These are phyloP conservation scores for Papilio protenor DNA, from an alignment of 2,888 invertebrate genomes.

Conservation along the genomic window DNA sequence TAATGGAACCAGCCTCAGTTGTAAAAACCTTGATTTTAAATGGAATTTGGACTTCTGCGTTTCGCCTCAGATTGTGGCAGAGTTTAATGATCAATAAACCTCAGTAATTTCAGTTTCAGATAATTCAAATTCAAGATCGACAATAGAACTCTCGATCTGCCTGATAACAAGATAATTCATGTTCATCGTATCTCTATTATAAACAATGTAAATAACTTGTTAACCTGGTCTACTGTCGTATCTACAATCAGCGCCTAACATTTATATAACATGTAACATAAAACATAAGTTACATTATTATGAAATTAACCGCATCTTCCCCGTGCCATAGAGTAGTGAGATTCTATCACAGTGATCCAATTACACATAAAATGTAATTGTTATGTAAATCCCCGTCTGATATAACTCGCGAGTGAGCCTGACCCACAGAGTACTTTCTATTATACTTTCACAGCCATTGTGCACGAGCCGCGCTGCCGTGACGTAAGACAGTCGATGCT, in stretches of 20 bases:
- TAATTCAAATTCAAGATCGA: no score
- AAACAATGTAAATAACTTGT: no score
- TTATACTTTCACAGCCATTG: slow-evolving; percentile 81
- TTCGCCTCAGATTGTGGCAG: no score
- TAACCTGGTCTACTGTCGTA: no score
- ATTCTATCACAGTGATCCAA: slow-evolving; percentile 72
- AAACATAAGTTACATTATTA: slow-evolving; percentile 5
- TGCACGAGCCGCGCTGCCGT: slow-evolving; percentile 56
- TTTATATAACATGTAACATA: not conserved
- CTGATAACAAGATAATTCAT: no score
- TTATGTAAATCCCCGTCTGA: slow-evolving; percentile 80
- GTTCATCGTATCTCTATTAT: no score
- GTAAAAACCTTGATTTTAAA: no score
- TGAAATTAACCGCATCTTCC: not conserved
- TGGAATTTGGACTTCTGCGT: no score
- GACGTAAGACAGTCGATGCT: slow-evolving; percentile 66
- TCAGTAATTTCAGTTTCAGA: no score
- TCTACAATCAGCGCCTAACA: not conserved
- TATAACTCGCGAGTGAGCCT: slow-evolving; percentile 79
- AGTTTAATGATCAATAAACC: no score
- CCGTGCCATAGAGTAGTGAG: slow-evolving; percentile 18
- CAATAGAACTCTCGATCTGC: no score
- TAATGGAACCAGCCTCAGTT: no score
- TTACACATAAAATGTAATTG: slow-evolving; percentile 77
- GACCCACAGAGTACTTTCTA: slow-evolving; percentile 80